These are phyloP conservation scores for Zingel zingel DNA, from an alignment of 2,113 vertebrate genomes.

Conservation along the genomic window DNA sequence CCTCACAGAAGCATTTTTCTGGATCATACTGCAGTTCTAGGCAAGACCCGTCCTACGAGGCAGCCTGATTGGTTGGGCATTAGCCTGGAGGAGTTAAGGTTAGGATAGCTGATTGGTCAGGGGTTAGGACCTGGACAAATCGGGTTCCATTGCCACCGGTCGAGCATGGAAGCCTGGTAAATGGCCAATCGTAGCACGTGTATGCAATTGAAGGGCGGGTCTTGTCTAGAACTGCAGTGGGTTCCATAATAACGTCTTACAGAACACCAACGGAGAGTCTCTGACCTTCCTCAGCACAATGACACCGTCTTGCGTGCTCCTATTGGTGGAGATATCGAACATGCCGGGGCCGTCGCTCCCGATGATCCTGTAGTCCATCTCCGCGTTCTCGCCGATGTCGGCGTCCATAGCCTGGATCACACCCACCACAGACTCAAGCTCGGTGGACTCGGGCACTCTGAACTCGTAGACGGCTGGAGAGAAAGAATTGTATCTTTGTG, in stretches of 20 bases:
- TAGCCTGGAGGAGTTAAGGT: no score
- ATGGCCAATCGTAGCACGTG: no score
- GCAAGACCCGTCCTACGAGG: no score
- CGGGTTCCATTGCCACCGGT: no score
- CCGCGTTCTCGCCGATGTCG: constrained; percentile 91
- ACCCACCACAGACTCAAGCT: constrained; percentile 85
- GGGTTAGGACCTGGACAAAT: no score
- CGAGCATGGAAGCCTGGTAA: no score
- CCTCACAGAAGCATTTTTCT: no score
- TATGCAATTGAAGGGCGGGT: no score
- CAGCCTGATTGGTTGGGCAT: no score
- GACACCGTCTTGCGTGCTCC: constrained; percentile 92
- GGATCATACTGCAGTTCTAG: no score
- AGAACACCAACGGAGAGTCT: fast-evolving
- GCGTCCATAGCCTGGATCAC: constrained; percentile 90
- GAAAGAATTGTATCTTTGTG: not conserved
- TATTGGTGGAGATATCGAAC: constrained; percentile 91
- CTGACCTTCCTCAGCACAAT: constrained; percentile 92
- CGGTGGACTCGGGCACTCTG: constrained; percentile 87
- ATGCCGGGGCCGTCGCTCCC: constrained; percentile 90
- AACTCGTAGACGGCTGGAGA: constrained; percentile 91
- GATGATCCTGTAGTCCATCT: constrained; percentile 91
- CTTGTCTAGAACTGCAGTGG: no score
- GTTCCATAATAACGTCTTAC: not conserved
- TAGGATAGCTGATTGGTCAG: no score